phyloP scores from a whole-genome alignment of 2,113 vertebrate species.

The Speoplatyrhinus poulsoni region DNA sequence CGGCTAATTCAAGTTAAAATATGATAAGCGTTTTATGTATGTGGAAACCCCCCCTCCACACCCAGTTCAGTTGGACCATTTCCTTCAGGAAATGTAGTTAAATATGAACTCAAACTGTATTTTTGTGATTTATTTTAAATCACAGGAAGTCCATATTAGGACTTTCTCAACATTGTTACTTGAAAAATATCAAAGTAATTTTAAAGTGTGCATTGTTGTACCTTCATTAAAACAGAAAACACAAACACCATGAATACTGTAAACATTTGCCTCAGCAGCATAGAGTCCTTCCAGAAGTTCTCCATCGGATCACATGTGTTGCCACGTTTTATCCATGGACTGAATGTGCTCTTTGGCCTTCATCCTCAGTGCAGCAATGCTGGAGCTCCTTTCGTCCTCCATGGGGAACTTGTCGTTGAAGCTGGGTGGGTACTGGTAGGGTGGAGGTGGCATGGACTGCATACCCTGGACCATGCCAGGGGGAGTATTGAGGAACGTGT shows the following conservation, averaged over 20 bases:
- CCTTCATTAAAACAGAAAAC: background rate
- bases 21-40: background rate
- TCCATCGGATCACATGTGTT: slow-evolving; percentile 80
- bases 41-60: background rate
- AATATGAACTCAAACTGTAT: slow-evolving; percentile 2
- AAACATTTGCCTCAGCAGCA: slow-evolving; percentile 52
- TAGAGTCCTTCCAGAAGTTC: slow-evolving; percentile 5
- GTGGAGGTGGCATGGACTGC: slow-evolving; percentile 81
- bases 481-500: slow-evolving; percentile 80
- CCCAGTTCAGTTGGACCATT: background rate
- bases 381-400: slow-evolving; percentile 88
- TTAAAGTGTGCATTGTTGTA: slow-evolving; percentile 18
- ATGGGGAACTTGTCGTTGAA: slow-evolving; percentile 88
- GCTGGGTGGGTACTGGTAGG: slow-evolving; percentile 82
- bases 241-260: slow-evolving; percentile 42
- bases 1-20: slow-evolving; percentile 5
- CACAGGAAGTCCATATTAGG: background rate
- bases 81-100: background rate
- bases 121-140: background rate
- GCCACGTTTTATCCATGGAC: slow-evolving; percentile 93
- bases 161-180: too few relatives aligned
- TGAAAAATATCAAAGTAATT: slow-evolving; percentile 20
- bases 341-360: slow-evolving; percentile 94
- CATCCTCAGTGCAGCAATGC: slow-evolving; percentile 88
- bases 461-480: slow-evolving; percentile 83